phyloP scores from a whole-genome alignment of 2,888 invertebrate genomes.

The Ormyrus pomaceus region DNA sequence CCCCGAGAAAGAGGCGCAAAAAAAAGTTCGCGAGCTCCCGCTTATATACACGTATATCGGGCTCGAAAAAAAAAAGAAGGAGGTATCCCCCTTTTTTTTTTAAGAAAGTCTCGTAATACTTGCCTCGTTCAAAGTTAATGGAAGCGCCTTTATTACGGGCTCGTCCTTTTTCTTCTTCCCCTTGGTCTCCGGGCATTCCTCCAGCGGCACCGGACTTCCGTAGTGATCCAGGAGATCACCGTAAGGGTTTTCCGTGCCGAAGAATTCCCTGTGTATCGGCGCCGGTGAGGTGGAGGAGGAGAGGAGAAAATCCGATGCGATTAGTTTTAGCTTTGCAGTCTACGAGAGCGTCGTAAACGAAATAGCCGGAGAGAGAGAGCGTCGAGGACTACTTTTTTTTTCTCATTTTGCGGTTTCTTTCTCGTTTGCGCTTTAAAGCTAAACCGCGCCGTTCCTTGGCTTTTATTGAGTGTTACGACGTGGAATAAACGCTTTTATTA shows the following conservation, averaged over 20 bases:
- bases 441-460: no score
- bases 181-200: constrained; percentile 79
- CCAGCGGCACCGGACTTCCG: constrained; percentile 80
- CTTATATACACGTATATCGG: no score
- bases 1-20: no score
- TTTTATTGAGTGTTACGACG: no score
- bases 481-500: no score
- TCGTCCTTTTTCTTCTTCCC: constrained; percentile 82
- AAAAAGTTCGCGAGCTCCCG: no score
- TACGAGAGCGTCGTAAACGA: background rate
- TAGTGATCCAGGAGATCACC: constrained; percentile 84
- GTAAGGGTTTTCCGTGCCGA: constrained; percentile 89
- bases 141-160: constrained; percentile 78
- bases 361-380: background rate
- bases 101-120: constrained; percentile 39
- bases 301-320: constrained; percentile 32
- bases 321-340: constrained; percentile 17
- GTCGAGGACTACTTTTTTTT: no score
- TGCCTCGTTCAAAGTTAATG: constrained; percentile 81
- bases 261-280: constrained; percentile 83
- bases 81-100: background rate
- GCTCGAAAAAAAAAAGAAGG: no score
- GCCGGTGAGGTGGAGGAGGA: no score
- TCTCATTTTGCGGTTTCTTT: no score
- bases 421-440: no score